phyloP scores from a whole-genome alignment of 2,797 vertebrate species.

The Champsocephalus esox region DNA sequence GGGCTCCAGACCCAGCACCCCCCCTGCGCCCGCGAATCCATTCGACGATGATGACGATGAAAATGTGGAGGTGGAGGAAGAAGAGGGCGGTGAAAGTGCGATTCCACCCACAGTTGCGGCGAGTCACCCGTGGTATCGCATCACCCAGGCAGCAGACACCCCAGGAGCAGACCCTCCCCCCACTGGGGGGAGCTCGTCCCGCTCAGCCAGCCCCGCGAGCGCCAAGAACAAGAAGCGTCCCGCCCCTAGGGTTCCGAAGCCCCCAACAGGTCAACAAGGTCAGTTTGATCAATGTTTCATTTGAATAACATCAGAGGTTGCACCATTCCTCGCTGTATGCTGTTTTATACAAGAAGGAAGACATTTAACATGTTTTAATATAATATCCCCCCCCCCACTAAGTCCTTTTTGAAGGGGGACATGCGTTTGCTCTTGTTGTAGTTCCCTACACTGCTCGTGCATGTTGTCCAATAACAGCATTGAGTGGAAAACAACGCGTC shows the following conservation, averaged over 20 bases:
- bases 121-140: slow-evolving; percentile 95
- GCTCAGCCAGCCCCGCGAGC: slow-evolving; percentile 80
- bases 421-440: not conserved
- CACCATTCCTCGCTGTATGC: not conserved
- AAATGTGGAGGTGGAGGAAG: slow-evolving; percentile 56
- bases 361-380: not conserved
- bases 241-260: slow-evolving; percentile 88
- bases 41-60: slow-evolving; percentile 91
- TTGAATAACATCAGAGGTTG: not conserved
- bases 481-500: not conserved
- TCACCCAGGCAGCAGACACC: slow-evolving; percentile 77
- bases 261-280: slow-evolving; percentile 85
- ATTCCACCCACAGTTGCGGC: slow-evolving; percentile 71
- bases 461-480: not conserved
- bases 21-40: slow-evolving; percentile 88
- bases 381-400: not conserved
- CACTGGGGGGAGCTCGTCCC: slow-evolving; percentile 69
- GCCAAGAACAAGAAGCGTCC: slow-evolving; percentile 89
- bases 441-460: not conserved
- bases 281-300: slow-evolving; percentile 3
- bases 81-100: slow-evolving; percentile 61
- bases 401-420: not conserved
- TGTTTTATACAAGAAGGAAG: not conserved
- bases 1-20: slow-evolving; percentile 70
- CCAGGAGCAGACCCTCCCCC: slow-evolving; percentile 72